Base-by-base conservation (phyloP, 2,888 invertebrate genomes). In the Mylabris sibirica region DNA sequence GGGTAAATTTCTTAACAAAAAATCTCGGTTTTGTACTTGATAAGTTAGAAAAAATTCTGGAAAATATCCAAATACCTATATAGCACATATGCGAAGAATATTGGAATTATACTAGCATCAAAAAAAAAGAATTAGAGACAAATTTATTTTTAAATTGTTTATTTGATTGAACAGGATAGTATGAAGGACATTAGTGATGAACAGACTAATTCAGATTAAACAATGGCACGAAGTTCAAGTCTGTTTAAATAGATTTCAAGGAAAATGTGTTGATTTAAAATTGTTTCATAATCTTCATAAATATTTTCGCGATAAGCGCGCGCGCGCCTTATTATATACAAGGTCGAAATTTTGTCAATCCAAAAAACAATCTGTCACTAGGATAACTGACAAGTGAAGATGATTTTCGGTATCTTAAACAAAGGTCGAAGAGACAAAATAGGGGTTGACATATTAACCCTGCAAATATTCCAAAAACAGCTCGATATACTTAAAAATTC, bases 211-310 rank as follows among this genome's bases (percentile, higher is more conserved):
- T 49, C 49, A 22, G 49, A 49, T 49, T 49, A 49, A 49, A 49
- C 49, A 49, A 49, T 49, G 49, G 49, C 44, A 49, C 49, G 20
- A 49, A 49, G 49, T 20, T 49, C 49, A 49, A 22, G 49, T 22
- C 49, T 49, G 20, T 49, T 49, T 49, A 49, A 49, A 49, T 49
- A 49, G 20, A 49, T 49, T 49, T 11, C 49, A 49, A 49, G 49
- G 49, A 49, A 49, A 49, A 49, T 49, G 30, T 30, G 30, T 30
- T 30, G 30, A 30, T 30, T 30, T 20, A 9, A 49, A 49, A 49
- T 49, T 20, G n/a, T 20, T 49, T 22, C 49, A 49, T 49, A 49
- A 49, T 49, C 49, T 49, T 20, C 11, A 49, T 20, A 49, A 49
- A 49, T 49, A 49, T 49, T 49, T 22, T 3, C 20, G 9, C 12